Base-by-base conservation (phyloP, 2,888 invertebrate species). In the Nomada fucata region DNA sequence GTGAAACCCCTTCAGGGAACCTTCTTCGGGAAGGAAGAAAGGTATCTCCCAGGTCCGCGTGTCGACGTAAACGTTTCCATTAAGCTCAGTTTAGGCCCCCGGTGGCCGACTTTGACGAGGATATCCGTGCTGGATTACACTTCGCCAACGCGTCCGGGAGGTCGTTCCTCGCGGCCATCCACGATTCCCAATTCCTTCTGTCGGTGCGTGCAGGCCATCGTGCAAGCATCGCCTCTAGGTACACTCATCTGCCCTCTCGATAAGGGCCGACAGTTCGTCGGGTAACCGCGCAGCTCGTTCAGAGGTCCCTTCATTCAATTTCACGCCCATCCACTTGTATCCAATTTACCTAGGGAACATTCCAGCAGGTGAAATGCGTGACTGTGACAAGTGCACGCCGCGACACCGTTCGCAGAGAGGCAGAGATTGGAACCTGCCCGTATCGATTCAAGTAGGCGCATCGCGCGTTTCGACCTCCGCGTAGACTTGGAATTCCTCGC, bases 61-160 rank as follows among this genome's bases (percentile, higher is more conserved):
- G 85, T 87, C 84, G 82, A 84, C 88, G 87, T 76, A 79, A 88
- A 88, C 88, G 79, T 88, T 85, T 88, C 86, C 89, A 88, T 88
- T 88, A 88, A 75, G 67, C 67, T 47, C 71, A 50, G 68, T 79
- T 87, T 82, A 70, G 79, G 76, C 26, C 15, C 15, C 70, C 44
- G 75, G 61, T 81, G 89, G 86, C 83, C 85, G 88, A 89, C 88
- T 86, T 89, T 89, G 88, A 89, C 86, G 88, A 87, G 89, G 88
- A 88, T 89, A 64, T 71, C 53, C 68, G 57, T 67, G 23, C 10
- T 7, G 60, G 29, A 61, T 84, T 87, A 77, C 36, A 36, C 5
- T 87, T 83, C 82, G 86, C 76, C 69, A 78, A 87, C 76, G 65
- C 75, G 65, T 82, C 69, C 83, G 88, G 86, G 87, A 87, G 87